Base-by-base conservation (phyloP, 2,888 invertebrate species). In the Stenodera caucasica region DNA sequence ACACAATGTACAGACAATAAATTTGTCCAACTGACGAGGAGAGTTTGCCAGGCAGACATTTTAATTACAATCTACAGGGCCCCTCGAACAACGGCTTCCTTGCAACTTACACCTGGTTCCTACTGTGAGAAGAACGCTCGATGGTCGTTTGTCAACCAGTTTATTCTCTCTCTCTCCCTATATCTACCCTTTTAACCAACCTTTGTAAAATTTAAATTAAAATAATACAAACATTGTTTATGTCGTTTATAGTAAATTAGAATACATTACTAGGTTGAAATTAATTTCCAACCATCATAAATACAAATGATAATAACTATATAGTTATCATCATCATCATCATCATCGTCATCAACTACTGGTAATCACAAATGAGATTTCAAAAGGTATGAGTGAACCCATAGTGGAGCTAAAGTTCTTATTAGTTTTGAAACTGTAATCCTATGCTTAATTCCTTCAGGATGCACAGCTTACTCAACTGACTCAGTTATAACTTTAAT, bases 11-110 rank as follows among this genome's bases (percentile, higher is more conserved):
- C 72, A 70, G 72, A 75, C 77, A 68, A 78, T 78, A 78, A 78
- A 78, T 78, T 78, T 74, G 73, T 77, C 75, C 71, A 73, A 74
- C 74, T 76, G 76, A 76, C 76, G 74, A 77, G 74, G 73, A 75
- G 72, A 75, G 72, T 73, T 74, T 72, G 74, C 75, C 66, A 68
- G 45, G 72, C 70, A 76, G 79, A 80, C 79, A 77, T 79, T 80
- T 80, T 80, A 79, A 80, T 80, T 80, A 79, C 78, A 70, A 69
- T 65, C 67, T 26, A 18, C 21, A 21, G 21, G 66, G 69, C 74
- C 74, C 72, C 70, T 68, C 68, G 64, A 68, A 67, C 66, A 70
- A 61, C 56, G 56, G 67, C 37, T 54, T 57, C 61, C 64, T 64
- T 66, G 67, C 66, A 66, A 69, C 69, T 69, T 66, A 68, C 74